Conservation (phyloP, 1,140 invertebrate genomes). For the Platorchestia sp. region DNA sequence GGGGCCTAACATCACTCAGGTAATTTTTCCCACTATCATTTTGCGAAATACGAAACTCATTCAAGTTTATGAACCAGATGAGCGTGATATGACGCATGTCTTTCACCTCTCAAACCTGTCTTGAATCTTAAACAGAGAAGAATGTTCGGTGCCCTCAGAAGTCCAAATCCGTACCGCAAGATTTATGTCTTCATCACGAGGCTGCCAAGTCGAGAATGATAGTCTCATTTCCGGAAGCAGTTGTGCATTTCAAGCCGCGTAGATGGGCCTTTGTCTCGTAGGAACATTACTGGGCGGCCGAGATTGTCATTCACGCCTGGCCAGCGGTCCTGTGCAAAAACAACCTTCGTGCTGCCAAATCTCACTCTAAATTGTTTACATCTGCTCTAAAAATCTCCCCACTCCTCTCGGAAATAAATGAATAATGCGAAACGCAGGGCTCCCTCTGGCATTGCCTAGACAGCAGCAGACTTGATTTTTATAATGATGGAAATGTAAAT, state of each 20-base stretch:
- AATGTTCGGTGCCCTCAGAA: not conserved
- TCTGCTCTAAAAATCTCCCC: not conserved
- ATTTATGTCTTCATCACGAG: conserved; percentile 50
- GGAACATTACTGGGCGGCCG: not conserved
- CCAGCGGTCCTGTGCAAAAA: not conserved
- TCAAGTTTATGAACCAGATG: not conserved
- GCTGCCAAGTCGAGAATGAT: conserved; percentile 43
- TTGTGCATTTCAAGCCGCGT: not conserved
- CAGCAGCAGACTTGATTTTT: no score
- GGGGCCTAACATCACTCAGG: not conserved
- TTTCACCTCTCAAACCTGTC: not conserved
- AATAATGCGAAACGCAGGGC: not conserved
- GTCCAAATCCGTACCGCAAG: not conserved
- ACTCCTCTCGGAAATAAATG: not conserved
- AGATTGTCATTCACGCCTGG: not conserved
- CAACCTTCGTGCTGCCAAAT: not conserved
- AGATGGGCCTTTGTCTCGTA: not conserved
- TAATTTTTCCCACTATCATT: not conserved
- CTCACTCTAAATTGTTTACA: not conserved
- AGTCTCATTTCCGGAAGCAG: conserved; percentile 39
- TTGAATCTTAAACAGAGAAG: not conserved
- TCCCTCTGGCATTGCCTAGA: not conserved
- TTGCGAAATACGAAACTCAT: not conserved
- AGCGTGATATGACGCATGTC: not conserved
- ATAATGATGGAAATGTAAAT: no score